phyloP scores from a whole-genome alignment of 2,797 vertebrate species.

The Aplochiton taeniatus region DNA sequence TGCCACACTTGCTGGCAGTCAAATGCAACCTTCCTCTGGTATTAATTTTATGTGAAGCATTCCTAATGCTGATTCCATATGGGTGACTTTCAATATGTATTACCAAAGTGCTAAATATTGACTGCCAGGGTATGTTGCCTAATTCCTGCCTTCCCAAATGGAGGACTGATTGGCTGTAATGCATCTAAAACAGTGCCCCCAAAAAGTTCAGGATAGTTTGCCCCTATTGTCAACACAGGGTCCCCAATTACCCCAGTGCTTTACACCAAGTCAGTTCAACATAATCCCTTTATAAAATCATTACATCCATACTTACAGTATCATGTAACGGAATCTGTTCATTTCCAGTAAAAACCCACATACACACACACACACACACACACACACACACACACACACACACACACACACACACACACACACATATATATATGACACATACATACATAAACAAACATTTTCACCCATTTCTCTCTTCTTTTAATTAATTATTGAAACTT shows the following conservation, averaged over 20 bases:
- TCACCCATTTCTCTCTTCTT: slow-evolving; percentile 2
- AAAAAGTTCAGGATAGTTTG: slow-evolving; percentile 37
- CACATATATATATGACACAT: too few relatives aligned
- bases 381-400: neutral
- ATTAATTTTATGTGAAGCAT: slow-evolving; percentile 64
- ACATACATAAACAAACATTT: slow-evolving; percentile 15
- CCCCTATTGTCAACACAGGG: slow-evolving; percentile 34
- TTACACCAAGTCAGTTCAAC: slow-evolving; percentile 61
- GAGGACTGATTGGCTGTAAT: slow-evolving; percentile 61
- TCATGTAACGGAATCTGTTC: slow-evolving; percentile 28
- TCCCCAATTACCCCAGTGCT: slow-evolving; percentile 59
- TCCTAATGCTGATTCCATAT: slow-evolving; percentile 55
- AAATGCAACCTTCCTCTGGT: slow-evolving; percentile 49
- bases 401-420: slow-evolving; percentile 13
- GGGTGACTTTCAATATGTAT: slow-evolving; percentile 40
- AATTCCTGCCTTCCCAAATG: slow-evolving; percentile 47
- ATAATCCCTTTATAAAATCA: slow-evolving; percentile 69
- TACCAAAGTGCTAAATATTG: slow-evolving; percentile 58
- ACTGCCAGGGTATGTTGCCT: slow-evolving; percentile 67
- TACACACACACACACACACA: neutral
- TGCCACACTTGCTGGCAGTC: slow-evolving; percentile 53
- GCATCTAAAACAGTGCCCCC: slow-evolving; percentile 52
- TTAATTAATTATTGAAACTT: slow-evolving; percentile 24
- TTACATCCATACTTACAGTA: slow-evolving; percentile 55
- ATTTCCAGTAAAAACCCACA: slow-evolving; percentile 15